These are phyloP conservation scores for Sinosuthora webbiana DNA, from an alignment of 2,113 vertebrate genomes.

Conservation along the genomic window DNA sequence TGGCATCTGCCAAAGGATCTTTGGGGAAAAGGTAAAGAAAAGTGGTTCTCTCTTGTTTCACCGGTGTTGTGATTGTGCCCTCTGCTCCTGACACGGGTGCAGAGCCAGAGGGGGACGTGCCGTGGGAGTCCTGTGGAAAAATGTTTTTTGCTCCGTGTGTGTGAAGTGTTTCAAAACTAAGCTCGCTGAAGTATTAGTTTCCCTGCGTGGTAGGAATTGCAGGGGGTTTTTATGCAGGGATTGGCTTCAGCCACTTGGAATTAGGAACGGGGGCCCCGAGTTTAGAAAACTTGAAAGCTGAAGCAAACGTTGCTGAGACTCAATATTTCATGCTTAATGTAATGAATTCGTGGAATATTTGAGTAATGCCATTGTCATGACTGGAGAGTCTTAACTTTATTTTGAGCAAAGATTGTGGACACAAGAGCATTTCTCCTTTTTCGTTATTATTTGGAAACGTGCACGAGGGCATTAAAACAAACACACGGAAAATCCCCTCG, in stretches of 20 bases:
- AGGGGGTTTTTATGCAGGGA: background rate
- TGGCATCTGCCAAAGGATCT: constrained; percentile 91
- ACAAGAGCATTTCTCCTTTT: constrained; percentile 42
- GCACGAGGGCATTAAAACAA: constrained; percentile 58
- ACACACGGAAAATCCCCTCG: constrained; percentile 41
- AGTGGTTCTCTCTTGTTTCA: constrained; percentile 45
- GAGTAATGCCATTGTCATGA: background rate
- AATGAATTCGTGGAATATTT: constrained; percentile 36
- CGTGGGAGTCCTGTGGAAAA: background rate
- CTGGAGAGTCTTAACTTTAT: constrained; percentile 6
- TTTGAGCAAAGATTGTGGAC: background rate
- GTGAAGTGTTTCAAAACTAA: background rate
- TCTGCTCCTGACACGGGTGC: background rate
- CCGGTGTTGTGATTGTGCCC: background rate
- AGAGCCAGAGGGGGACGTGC: background rate
- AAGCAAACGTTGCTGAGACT: background rate
- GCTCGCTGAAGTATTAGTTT: accelerated
- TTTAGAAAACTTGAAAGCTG: background rate
- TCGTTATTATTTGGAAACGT: constrained; percentile 50
- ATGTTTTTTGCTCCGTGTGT: background rate
- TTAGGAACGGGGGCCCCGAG: background rate
- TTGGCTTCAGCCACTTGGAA: background rate
- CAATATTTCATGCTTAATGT: background rate
- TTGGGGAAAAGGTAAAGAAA: constrained; percentile 87
- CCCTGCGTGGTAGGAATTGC: background rate